Conservation (phyloP, 2,113 vertebrate species). For the Perca schrenkii region DNA sequence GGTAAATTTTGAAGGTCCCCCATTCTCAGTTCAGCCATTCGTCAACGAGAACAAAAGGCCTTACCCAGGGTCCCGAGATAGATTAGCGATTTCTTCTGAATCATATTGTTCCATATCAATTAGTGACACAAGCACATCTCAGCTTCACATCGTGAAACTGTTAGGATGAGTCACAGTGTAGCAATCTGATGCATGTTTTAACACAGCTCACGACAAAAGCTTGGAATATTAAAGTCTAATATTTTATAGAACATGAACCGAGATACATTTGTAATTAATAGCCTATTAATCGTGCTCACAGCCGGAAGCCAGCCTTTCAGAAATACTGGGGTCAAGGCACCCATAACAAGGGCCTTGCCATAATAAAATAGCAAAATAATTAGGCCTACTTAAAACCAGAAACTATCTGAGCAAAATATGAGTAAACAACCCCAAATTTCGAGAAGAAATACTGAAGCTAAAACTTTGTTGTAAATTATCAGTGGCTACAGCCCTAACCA, state of each 20-base stretch:
- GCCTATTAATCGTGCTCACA: not conserved
- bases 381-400: too few relatives aligned
- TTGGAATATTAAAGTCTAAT: not conserved
- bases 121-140: not conserved
- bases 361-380: too few relatives aligned
- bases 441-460: too few relatives aligned
- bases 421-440: too few relatives aligned
- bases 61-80: too few relatives aligned
- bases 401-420: too few relatives aligned
- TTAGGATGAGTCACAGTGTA: conserved; percentile 21
- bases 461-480: too few relatives aligned
- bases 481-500: too few relatives aligned
- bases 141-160: not conserved
- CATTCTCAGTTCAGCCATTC: conserved; percentile 13
- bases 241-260: not conserved
- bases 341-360: too few relatives aligned
- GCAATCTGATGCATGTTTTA: not conserved
- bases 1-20: accelerated
- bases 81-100: not conserved
- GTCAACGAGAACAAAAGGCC: conserved; percentile 7
- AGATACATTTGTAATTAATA: not conserved
- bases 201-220: not conserved
- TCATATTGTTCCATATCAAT: not conserved
- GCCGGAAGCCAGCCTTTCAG: not conserved
- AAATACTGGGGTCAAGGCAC: not conserved